These are phyloP conservation scores for Dynastes grantii DNA, from an alignment of 2,888 invertebrate species.

Conservation along the genomic window DNA sequence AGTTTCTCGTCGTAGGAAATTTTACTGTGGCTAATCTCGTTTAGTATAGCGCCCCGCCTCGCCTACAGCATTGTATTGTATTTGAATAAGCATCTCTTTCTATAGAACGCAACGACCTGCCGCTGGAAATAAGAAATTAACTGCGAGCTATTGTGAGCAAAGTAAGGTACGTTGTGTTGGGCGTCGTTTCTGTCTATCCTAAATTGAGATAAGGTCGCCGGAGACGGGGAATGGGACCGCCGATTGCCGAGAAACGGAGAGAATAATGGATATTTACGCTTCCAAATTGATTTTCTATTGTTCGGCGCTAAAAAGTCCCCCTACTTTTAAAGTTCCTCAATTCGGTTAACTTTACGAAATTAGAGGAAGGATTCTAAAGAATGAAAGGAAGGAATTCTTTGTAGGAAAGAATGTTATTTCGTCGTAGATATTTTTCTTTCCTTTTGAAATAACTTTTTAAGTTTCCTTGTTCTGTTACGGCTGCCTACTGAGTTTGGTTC, in stretches of 20 bases:
- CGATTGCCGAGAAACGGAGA: not conserved
- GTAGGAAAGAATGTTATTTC: no score
- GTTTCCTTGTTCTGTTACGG: no score
- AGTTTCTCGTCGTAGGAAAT: conserved; percentile 12
- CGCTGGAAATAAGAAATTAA: conserved; percentile 33
- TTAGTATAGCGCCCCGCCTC: conserved; percentile 14
- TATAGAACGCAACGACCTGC: not conserved
- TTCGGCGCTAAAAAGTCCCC: not conserved
- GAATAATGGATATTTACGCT: conserved; percentile 18
- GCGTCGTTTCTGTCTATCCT: conserved; percentile 14
- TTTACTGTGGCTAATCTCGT: conserved; percentile 38
- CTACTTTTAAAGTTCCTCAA: not conserved
- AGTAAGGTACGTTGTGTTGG: not conserved
- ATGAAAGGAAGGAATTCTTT: no score
- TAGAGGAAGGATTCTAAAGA: not conserved
- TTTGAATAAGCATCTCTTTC: conserved; percentile 14
- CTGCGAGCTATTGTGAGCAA: conserved; percentile 9
- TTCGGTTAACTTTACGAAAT: not conserved
- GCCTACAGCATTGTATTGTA: conserved; percentile 9
- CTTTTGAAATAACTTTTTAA: no score
- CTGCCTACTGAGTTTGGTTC: no score
- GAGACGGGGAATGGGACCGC: not conserved
- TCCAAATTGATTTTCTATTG: conserved; percentile 22
- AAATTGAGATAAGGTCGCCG: conserved; percentile 20
- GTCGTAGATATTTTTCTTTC: no score